Evolutionary conservation across 2,113 vertebrate species (phyloP).

Genomic region (Lonchura striata): DNA sequence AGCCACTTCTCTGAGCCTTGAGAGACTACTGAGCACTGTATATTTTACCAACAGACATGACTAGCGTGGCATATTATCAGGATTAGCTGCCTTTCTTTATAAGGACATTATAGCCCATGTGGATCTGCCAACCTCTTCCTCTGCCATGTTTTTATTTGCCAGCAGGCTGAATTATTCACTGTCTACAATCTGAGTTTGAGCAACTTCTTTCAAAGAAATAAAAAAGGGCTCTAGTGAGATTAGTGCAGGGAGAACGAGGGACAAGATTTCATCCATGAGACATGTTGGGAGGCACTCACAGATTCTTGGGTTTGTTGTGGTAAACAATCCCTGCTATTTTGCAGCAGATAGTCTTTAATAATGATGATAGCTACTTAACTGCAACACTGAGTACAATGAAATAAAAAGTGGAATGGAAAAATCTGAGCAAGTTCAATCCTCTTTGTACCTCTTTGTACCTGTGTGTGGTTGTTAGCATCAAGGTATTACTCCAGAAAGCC

Average conservation of each 20-base stretch:
- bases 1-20: background rate
- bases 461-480: background rate
- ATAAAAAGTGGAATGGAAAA: background rate
- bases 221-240: background rate
- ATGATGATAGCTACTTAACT: background rate
- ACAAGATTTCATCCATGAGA: background rate
- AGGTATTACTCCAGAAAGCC: background rate
- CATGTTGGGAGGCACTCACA: background rate
- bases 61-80: background rate
- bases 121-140: background rate
- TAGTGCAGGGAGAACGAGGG: background rate
- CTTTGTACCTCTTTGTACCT: background rate
- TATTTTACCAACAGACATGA: background rate
- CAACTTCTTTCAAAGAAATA: background rate
- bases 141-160: background rate
- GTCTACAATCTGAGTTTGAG: background rate
- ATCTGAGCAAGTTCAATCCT: background rate
- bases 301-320: background rate
- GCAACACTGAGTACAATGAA: background rate
- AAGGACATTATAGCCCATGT: background rate
- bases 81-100: background rate
- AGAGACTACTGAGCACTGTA: background rate
- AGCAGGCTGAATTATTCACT: background rate
- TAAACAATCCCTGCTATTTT: background rate
- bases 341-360: background rate